phyloP scores from a whole-genome alignment of 2,113 vertebrate genomes.

The Bubalus kerabau region DNA sequence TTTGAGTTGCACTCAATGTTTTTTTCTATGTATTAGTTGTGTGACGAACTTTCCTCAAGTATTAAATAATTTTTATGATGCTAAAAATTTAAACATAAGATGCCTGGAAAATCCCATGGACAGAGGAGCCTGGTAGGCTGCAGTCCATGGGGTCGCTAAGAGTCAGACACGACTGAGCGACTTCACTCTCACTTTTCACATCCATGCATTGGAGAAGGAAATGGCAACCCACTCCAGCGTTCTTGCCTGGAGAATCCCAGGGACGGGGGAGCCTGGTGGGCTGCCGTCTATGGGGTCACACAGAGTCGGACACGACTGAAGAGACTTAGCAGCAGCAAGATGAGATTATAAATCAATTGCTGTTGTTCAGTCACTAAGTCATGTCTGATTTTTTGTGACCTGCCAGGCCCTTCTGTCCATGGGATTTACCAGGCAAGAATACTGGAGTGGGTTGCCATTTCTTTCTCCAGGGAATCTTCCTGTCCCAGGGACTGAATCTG shows the following conservation, averaged over 20 bases:
- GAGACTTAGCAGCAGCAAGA: too few relatives aligned
- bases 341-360: not conserved
- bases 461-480: not conserved
- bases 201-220: too few relatives aligned
- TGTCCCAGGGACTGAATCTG: fast-evolving
- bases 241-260: too few relatives aligned
- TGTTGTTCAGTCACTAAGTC: not conserved
- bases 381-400: not conserved
- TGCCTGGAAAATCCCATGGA: too few relatives aligned
- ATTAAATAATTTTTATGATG: not conserved
- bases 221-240: too few relatives aligned
- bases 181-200: too few relatives aligned
- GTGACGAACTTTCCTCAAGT: not conserved
- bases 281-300: too few relatives aligned
- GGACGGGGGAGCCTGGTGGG: too few relatives aligned
- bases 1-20: not conserved
- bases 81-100: not conserved
- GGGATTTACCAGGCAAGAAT: not conserved
- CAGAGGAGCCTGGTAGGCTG: too few relatives aligned
- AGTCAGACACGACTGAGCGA: too few relatives aligned
- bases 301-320: too few relatives aligned
- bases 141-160: too few relatives aligned
- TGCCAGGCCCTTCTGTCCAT: not conserved
- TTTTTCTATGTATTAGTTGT: not conserved
- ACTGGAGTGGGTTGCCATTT: not conserved